These are phyloP conservation scores for Passerina amoena DNA, from an alignment of 2,113 vertebrate species.

Conservation along the genomic window DNA sequence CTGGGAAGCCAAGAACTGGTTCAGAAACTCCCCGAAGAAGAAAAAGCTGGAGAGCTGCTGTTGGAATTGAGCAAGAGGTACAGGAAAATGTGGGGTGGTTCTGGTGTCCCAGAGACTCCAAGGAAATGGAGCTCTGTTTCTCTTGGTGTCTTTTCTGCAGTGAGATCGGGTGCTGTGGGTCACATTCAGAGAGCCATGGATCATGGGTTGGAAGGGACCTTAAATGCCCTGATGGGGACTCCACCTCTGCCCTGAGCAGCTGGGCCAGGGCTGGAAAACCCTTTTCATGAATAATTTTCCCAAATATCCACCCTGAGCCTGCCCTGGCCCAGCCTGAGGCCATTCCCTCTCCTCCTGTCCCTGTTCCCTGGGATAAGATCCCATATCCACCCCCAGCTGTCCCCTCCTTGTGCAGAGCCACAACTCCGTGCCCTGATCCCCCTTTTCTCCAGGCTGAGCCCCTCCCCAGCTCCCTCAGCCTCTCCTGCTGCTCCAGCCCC, in stretches of 20 bases:
- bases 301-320: neutral
- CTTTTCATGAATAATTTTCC: neutral
- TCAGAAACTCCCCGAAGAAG: neutral
- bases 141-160: neutral
- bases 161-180: rapidly evolving
- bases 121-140: neutral
- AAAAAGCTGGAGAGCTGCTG: neutral
- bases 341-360: neutral
- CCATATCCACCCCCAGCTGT: neutral
- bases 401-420: neutral
- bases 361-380: neutral
- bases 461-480: neutral
- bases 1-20: neutral
- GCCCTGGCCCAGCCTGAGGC: neutral
- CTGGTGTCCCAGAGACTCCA: neutral
- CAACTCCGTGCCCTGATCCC: neutral
- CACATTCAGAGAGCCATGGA: rapidly evolving
- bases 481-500: neutral
- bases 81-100: neutral
- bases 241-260: neutral
- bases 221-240: neutral
- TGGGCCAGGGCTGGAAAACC: neutral
- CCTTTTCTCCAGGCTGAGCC: neutral
- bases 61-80: neutral
- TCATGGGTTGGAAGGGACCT: neutral